Evolutionary conservation across 2,888 invertebrate species (phyloP), one percentile per base, ranked within the genome.

Genomic region (Dynastes grantii): DNA sequence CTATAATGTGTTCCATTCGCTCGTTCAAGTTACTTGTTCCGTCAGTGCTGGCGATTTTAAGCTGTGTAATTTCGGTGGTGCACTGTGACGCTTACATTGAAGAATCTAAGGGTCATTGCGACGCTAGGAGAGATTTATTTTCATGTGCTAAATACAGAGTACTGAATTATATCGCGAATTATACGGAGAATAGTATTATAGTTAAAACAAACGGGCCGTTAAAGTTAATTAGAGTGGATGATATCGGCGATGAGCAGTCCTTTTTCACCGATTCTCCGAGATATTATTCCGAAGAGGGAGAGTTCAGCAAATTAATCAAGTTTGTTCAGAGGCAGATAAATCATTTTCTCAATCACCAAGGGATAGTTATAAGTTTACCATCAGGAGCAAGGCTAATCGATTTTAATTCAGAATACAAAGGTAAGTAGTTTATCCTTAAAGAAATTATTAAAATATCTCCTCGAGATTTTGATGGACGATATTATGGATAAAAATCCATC

Each of bases 131-230:
- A 73, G 82, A 84, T 58, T 77, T 84, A 5, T 82, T 84, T 37
- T 83, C 85, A 58, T 87, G 87, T 81, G 84, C 84, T 9, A 86
- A 87, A 77, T 87, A 85, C 78, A 82, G 83, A 76, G 77, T 86
- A 11, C 79, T 87, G 32, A 85, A 84, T 76, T 85, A 84, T 67
- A 81, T 87, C 63, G 82, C 85, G n/a, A 82, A 78, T 61, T 80
- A 82, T n/a, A 83, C 82, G 64, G 81, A 81, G 32, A 81, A 82
- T 68, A 81, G 83, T 77, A 64, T 82, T 5, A 65, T 80, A 22
- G 81, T 81, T 58, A 80, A 77, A 51, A 70, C 63, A 1, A 55
- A 75, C 27, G 82, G 81, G n/a, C 81, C 84, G 45, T 81, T 87
- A 67, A 84, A 83, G 79, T 76, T 87, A 29, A 83, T 87, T 73